Conservation (phyloP, 2,888 invertebrate species). For the Oligia strigilis region DNA sequence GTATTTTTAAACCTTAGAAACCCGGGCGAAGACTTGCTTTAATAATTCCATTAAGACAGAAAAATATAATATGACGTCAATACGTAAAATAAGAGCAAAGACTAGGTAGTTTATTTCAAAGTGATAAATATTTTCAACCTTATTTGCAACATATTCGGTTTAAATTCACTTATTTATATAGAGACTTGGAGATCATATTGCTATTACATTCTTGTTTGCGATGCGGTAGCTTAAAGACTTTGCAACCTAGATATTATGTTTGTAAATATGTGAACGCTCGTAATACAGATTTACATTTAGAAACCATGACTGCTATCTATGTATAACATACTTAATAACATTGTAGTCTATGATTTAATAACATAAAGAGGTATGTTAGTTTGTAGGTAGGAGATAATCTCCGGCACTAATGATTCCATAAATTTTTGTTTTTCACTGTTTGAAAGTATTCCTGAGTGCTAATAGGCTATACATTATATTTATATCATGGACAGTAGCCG, state of each 20-base stretch:
- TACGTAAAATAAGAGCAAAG: not conserved
- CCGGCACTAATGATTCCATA: too few species aligned
- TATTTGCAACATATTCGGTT: conserved; percentile 2
- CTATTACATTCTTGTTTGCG: not conserved
- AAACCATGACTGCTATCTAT: not conserved
- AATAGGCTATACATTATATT: too few species aligned
- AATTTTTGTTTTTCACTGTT: too few species aligned
- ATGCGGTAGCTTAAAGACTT: not conserved
- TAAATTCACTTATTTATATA: not conserved
- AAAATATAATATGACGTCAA: conserved; percentile 24
- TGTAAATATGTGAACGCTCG: not conserved
- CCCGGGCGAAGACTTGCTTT: not conserved
- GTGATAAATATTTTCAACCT: not conserved
- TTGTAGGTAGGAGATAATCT: too few species aligned
- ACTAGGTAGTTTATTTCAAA: not conserved
- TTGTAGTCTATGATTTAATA: too few species aligned
- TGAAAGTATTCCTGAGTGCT: too few species aligned
- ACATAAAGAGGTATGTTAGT: too few species aligned
- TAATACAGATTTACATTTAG: not conserved
- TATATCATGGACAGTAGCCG: too few species aligned
- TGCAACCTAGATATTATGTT: not conserved
- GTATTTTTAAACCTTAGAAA: conserved; percentile 1
- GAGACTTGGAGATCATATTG: not conserved
- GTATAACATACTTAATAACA: too few species aligned
- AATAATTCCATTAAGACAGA: conserved; percentile 10